Conservation (phyloP, 2,888 invertebrate species). For the Hemaris fuciformis region DNA sequence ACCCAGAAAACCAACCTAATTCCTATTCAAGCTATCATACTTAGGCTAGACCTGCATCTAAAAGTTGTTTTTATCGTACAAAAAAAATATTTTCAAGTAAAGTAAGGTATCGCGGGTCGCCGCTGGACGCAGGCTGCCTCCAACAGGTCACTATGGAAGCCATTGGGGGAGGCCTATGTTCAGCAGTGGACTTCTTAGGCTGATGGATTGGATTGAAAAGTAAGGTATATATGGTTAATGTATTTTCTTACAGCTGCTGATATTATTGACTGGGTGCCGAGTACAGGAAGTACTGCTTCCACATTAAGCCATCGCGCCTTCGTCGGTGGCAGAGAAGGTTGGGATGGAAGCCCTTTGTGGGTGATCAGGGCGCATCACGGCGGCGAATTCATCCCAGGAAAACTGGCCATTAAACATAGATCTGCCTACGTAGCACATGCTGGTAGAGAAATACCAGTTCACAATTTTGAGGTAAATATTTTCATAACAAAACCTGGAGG, state of each 20-base stretch:
- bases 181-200: too few relatives aligned
- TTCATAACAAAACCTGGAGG: too few relatives aligned
- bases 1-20: too few relatives aligned
- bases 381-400: slow-evolving; percentile 69
- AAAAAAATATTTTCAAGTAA: too few relatives aligned
- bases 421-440: slow-evolving; percentile 62
- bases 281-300: slow-evolving; percentile 47
- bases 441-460: slow-evolving; percentile 65
- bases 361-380: slow-evolving; percentile 66
- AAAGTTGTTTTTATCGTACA: too few relatives aligned
- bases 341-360: slow-evolving; percentile 72
- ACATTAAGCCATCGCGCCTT: slow-evolving; percentile 53
- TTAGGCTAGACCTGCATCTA: too few relatives aligned
- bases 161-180: too few relatives aligned
- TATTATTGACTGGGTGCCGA: slow-evolving; percentile 59
- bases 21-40: too few relatives aligned
- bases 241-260: slow-evolving; percentile 31
- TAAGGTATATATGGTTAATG: neutral
- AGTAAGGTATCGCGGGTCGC: too few relatives aligned
- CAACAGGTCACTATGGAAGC: too few relatives aligned
- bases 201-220: too few relatives aligned
- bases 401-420: slow-evolving; percentile 62
- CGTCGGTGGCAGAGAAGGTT: slow-evolving; percentile 66
- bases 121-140: too few relatives aligned
- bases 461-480: slow-evolving; percentile 66